Evolutionary conservation across 2,888 invertebrate genomes (phyloP).

Genomic region (Spilarctia lutea): DNA sequence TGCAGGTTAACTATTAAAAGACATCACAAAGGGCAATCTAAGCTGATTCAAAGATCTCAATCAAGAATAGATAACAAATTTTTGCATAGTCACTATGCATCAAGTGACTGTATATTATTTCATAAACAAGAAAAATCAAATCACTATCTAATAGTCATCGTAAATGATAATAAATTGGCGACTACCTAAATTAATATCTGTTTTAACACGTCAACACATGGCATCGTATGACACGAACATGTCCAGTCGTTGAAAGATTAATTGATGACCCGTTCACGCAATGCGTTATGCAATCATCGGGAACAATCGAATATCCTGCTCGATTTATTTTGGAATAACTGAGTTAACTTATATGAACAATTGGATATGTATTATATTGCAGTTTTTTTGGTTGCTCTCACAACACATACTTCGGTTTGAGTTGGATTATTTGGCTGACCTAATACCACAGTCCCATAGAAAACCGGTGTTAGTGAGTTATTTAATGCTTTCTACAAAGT

Average conservation of each 20-base stretch:
- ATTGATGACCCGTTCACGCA: constrained; percentile 43
- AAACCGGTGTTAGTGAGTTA: too few species aligned
- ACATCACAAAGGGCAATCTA: too few species aligned
- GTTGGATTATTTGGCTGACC: too few species aligned
- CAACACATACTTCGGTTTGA: too few species aligned
- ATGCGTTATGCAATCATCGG: constrained; percentile 37
- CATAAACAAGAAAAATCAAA: neutral
- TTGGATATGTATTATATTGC: neutral
- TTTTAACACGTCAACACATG: constrained; percentile 31
- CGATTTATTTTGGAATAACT: constrained; percentile 37
- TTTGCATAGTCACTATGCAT: too few species aligned
- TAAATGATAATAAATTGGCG: neutral
- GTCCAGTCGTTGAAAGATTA: constrained; percentile 42
- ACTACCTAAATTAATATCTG: neutral
- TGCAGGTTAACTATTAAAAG: too few species aligned
- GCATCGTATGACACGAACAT: constrained; percentile 27
- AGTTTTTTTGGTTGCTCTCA: too few species aligned
- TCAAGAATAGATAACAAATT: too few species aligned
- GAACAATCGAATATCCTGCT: constrained; percentile 31
- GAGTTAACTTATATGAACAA: constrained; percentile 20
- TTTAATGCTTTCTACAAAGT: too few species aligned
- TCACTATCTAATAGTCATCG: neutral
- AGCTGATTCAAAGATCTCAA: too few species aligned
- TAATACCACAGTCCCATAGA: too few species aligned
- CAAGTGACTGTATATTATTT: too few species aligned